Evolutionary conservation across 2,888 invertebrate species (phyloP).

Genomic region (Drosophila leonis): DNA sequence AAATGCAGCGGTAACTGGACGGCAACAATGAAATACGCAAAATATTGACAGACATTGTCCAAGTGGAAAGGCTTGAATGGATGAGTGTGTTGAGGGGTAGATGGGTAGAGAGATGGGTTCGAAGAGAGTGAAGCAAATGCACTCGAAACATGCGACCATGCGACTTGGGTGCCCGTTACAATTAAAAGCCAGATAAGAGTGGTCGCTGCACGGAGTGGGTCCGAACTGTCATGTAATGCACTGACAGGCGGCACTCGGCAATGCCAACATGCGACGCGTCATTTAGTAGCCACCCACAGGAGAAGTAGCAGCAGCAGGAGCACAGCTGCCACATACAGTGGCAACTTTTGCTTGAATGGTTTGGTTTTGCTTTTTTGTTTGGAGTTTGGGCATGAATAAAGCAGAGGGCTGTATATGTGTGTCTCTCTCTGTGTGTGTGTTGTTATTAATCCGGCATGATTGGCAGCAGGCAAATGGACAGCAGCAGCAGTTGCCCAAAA

Average conservation of each 20-base stretch:
- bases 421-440: constrained; percentile 17
- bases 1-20: constrained; percentile 63
- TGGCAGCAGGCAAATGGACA: constrained; percentile 83
- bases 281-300: constrained; percentile 65
- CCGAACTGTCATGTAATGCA: constrained; percentile 63
- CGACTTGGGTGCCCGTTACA: constrained; percentile 70
- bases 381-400: constrained; percentile 65
- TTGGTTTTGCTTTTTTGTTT: constrained; percentile 36
- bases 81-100: too few relatives aligned
- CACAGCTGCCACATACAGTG: constrained; percentile 53
- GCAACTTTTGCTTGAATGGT: constrained; percentile 68
- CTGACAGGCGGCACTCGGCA: constrained; percentile 69
- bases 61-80: constrained; percentile 16
- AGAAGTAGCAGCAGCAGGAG: constrained; percentile 16
- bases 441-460: constrained; percentile 83
- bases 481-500: constrained; percentile 48
- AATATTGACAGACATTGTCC: constrained; percentile 73
- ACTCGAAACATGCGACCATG: constrained; percentile 54
- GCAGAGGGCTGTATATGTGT: constrained; percentile 36
- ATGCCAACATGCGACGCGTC: constrained; percentile 72
- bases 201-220: constrained; percentile 1
- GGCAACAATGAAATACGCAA: constrained; percentile 80
- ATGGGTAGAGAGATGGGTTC: too few relatives aligned
- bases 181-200: constrained; percentile 59
- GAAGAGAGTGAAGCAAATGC: constrained; percentile 45